Percentiles rank a stretch among this genome's conserved stretches.
These are phyloP conservation scores for Etia nguti DNA, from an alignment of 2,113 vertebrate species.

Conservation along the genomic window DNA sequence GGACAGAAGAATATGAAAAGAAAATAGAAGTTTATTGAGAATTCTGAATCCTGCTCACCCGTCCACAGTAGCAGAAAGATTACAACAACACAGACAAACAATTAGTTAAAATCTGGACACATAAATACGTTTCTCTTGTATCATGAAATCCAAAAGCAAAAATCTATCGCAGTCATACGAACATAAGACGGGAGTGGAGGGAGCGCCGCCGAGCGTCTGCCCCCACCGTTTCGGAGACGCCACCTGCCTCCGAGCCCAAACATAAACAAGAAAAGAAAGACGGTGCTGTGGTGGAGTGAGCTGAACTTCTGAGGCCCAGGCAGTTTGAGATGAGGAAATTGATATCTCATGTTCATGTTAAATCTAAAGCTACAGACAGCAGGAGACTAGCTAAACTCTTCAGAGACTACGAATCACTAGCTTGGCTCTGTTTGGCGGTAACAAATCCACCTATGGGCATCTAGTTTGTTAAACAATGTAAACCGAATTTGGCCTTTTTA, in stretches of 20 bases:
- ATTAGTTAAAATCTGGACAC: conserved; percentile 55
- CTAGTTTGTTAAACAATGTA: background rate
- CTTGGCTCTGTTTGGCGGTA: background rate
- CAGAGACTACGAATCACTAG: background rate
- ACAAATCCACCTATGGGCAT: background rate
- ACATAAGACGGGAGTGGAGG: background rate
- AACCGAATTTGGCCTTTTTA: background rate
- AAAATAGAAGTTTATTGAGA: conserved; percentile 79
- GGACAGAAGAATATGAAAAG: conserved; percentile 55
- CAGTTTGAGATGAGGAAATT: background rate
- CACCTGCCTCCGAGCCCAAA: conserved; percentile 25
- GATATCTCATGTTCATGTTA: background rate
- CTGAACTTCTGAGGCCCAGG: conserved; percentile 9
- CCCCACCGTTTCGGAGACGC: background rate
- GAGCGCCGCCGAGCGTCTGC: background rate
- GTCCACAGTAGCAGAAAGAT: conserved; percentile 58
- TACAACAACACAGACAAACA: conserved; percentile 33
- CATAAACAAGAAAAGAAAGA: conserved; percentile 49
- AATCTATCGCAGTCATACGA: conserved; percentile 24
- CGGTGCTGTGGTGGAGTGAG: conserved; percentile 31
- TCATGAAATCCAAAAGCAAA: conserved; percentile 30
- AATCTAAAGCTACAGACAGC: background rate
- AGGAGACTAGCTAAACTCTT: background rate
- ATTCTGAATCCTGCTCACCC: conserved; percentile 70
- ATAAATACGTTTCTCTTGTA: conserved; percentile 49